Evolutionary conservation across 1,140 invertebrate genomes (phyloP), one percentile per base, ranked within the genome.

Genomic region (Hormaphis cornu): DNA sequence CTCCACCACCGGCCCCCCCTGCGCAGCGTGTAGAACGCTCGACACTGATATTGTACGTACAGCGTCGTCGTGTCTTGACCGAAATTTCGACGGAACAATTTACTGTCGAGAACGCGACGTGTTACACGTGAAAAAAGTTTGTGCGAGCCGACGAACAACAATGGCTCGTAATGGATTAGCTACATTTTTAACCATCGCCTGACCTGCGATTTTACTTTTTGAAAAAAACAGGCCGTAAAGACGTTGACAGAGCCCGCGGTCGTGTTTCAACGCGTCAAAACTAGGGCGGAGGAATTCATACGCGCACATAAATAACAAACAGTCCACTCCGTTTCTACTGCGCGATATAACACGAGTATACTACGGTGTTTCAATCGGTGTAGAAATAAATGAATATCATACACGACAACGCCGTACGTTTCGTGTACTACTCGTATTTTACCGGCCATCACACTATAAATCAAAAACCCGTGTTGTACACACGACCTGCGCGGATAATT

Each of bases 141-240:
- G 18, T 14, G 28, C 22, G n/a, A 42, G 26, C 26, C 18, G 30
- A 20, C 22, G 7, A 66, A 46, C 58, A 44, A 44, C 24, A 4
- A 61, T n/a, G n/a, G n/a, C n/a, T 46, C 40, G 61, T 66, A 66
- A 66, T 48, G 61, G 42, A 66, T 66, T 50, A 50, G 44, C 50
- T 66, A 66, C 61, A 66, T 66, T 66, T 66, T 66, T 66, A 48
- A 66, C 61, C 61, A 28, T 30, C n/a, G n/a, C 18, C 40, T 20
- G 2, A 14, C 58, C n/a, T 20, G 9, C 26, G 18, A 63, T 26
- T 26, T 22, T 26, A 42, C 3, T 33, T 48, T 24, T 14, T 12
- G 9, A 28, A 66, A 48, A 63, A 50, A 66, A n/a, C n/a, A n/a
- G n/a, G 44, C 20, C 20, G n/a, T 2, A 9, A 24, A 28, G 61